Base-by-base conservation (phyloP, 2,113 vertebrate genomes). In the Paraplagusia blochii region DNA sequence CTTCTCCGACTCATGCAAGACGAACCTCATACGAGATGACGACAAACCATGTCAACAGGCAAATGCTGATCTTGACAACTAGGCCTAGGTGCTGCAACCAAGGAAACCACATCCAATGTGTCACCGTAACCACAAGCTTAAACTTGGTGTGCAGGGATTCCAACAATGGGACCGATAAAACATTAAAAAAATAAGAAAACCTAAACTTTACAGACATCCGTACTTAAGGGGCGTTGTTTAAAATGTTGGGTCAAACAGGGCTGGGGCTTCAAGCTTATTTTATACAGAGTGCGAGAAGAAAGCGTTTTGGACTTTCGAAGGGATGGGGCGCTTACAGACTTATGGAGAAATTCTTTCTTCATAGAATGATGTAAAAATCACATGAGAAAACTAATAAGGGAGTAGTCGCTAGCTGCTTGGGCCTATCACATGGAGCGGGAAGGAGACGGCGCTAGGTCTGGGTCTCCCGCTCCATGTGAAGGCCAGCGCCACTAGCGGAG, bases 351-450 rank as follows among this genome's bases (percentile, higher is more conserved):
- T 77, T 56, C 77, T 84, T 75, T 83, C 72, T 69, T 80, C 47
- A 66, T 66, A 69, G 77, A 84, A 84, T 50, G 81, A 82, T 58
- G 65, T 82, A 79, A 85, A 29, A 88, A 84, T 59, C 77, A 85
- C 80, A 85, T 86, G 74, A 87, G 68, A 81, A 80, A 88, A 86
- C 73, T 75, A 65, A 85, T 79, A 63, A 59, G 53, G 81, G 82
- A 72, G 63, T 62, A 61, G 72, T 52, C 18, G 65, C 79, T 68
- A 66, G 64, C 79, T 53, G 79, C 61, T 58, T 50, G 9, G 50
- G 63, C 49, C 46, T 8, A 68, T 83, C 73, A 75, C 66, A 51
- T 14, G 58, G 72, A 81, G 80, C 72, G 75, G 72, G 15, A 51
- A 58, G n/a, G 65, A 16, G 17, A 44, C 4, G 3, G 50, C 46